Conservation (phyloP, 2,113 vertebrate species). For the Capreolus pygargus region DNA sequence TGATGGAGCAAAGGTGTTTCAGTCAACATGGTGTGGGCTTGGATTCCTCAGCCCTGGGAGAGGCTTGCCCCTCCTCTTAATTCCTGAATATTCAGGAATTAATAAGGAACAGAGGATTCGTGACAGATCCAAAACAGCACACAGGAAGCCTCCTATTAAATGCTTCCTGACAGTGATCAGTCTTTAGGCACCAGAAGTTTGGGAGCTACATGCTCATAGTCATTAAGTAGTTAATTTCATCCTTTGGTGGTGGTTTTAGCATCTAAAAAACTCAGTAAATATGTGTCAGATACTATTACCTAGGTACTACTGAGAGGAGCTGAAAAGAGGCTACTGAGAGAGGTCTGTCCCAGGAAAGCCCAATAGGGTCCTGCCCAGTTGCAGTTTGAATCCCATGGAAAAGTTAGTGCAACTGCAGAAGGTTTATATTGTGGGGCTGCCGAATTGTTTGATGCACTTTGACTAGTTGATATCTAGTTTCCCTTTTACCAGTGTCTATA, state of each 20-base stretch:
- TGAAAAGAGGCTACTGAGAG: not conserved
- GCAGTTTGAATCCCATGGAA: not conserved
- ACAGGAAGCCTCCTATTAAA: too few relatives aligned
- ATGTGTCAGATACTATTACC: not conserved
- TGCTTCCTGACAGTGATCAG: not conserved
- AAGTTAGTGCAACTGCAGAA: not conserved
- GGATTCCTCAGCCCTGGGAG: too few relatives aligned
- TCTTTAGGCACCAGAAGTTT: not conserved
- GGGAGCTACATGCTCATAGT: not conserved
- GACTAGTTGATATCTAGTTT: too few relatives aligned
- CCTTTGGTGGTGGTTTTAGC: not conserved
- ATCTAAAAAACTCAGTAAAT: not conserved
- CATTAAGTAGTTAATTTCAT: not conserved
- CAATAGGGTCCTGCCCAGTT: not conserved
- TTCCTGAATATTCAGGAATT: too few relatives aligned
- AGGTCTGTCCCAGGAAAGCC: not conserved
- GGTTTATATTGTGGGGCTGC: too few relatives aligned
- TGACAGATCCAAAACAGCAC: too few relatives aligned
- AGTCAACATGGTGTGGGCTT: too few relatives aligned
- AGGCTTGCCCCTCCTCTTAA: too few relatives aligned
- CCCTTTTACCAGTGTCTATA: too few relatives aligned
- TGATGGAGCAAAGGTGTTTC: too few relatives aligned
- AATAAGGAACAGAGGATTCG: too few relatives aligned
- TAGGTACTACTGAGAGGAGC: not conserved
- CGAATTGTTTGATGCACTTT: too few relatives aligned